Percentiles rank a stretch among this genome's conserved stretches.
Evolutionary conservation across 2,888 invertebrate species (phyloP).

Genomic region (Pammene aurita): DNA sequence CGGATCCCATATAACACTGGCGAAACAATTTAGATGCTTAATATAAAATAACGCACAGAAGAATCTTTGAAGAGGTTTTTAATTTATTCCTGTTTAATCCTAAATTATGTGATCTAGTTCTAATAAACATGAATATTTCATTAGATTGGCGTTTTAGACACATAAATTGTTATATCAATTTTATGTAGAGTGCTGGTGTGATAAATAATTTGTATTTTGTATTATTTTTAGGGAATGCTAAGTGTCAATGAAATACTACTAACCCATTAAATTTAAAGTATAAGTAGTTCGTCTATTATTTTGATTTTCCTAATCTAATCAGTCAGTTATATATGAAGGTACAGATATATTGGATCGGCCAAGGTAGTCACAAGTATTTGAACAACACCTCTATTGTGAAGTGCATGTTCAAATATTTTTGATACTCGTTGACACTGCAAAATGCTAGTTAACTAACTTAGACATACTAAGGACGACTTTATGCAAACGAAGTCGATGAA

Average conservation of each 20-base stretch:
- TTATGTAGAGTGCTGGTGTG: slow-evolving; percentile 10
- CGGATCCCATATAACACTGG: neutral
- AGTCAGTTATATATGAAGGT: too few relatives aligned
- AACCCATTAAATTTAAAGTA: neutral
- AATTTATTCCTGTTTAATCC: neutral
- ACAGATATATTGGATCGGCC: too few relatives aligned
- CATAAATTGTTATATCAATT: slow-evolving; percentile 24
- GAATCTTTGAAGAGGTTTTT: neutral
- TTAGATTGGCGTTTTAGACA: slow-evolving; percentile 21
- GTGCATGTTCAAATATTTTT: too few relatives aligned
- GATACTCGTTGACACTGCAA: too few relatives aligned
- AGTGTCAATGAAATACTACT: slow-evolving; percentile 3
- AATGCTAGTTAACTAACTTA: too few relatives aligned
- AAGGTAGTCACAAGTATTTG: too few relatives aligned
- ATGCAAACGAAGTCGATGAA: too few relatives aligned
- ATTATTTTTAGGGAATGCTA: slow-evolving; percentile 18
- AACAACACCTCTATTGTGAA: too few relatives aligned
- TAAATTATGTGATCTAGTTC: slow-evolving; percentile 27
- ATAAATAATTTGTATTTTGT: slow-evolving; percentile 5
- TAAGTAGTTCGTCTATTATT: neutral
- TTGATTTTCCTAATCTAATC: too few relatives aligned
- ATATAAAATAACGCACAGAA: neutral
- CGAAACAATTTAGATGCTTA: neutral
- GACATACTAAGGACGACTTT: too few relatives aligned
- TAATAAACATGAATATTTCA: slow-evolving; percentile 31